A percentile compares a stretch with the other conserved stretches of the same genome.
These are phyloP conservation scores for Etheostoma perlongum DNA, from an alignment of 2,797 vertebrate species.

Conservation along the genomic window DNA sequence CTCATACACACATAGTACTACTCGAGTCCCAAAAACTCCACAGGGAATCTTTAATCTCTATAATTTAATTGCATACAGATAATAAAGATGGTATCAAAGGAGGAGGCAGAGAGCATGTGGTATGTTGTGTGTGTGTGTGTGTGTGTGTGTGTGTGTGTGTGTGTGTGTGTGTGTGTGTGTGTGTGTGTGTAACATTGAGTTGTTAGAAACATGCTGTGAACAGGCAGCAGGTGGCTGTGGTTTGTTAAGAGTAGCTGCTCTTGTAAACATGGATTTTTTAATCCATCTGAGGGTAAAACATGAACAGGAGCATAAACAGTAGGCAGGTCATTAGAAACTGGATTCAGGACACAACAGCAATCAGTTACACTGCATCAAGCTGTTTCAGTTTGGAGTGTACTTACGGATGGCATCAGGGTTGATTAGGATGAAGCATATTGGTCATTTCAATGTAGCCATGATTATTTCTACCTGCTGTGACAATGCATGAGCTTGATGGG, in stretches of 20 bases:
- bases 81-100: conserved; percentile 4
- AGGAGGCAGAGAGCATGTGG: neutral
- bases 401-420: conserved; percentile 5
- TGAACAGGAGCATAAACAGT: neutral
- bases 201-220: neutral
- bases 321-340: neutral
- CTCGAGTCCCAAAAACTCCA: too few species aligned
- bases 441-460: conserved; percentile 30
- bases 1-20: too few species aligned
- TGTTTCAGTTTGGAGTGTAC: conserved; percentile 24
- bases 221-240: neutral
- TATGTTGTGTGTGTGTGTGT: neutral
- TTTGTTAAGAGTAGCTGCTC: neutral
- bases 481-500: conserved; percentile 8
- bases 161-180: too few species aligned
- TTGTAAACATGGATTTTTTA: neutral
- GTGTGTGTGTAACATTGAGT: too few species aligned
- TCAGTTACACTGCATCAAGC: conserved; percentile 29
- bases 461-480: conserved; percentile 37
- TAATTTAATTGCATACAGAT: neutral
- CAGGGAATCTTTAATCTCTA: conserved; percentile 2
- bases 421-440: conserved; percentile 42
- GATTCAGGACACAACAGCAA: neutral
- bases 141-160: neutral
- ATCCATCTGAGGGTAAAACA: neutral